These are phyloP conservation scores for Smittia aterrima DNA, from an alignment of 2,888 invertebrate species.

Conservation along the genomic window DNA sequence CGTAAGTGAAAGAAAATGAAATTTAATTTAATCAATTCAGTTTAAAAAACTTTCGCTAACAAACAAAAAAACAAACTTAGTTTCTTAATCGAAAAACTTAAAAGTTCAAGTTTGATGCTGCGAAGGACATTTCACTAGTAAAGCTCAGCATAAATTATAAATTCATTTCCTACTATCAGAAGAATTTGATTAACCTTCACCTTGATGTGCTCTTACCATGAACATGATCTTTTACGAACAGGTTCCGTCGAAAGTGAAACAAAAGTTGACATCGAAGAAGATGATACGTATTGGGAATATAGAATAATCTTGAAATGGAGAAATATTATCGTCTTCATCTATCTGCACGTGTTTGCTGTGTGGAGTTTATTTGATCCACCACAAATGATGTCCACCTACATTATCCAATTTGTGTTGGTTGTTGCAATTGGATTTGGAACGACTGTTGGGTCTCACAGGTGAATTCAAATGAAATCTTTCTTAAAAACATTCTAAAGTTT, in stretches of 20 bases:
- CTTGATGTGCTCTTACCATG: too few species aligned
- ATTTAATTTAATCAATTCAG: too few species aligned
- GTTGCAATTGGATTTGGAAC: constrained; percentile 52
- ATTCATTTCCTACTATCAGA: too few species aligned
- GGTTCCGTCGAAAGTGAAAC: not conserved
- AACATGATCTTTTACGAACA: not conserved
- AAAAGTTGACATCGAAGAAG: not conserved
- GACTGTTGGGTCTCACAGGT: constrained; percentile 85
- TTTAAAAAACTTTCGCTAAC: too few species aligned
- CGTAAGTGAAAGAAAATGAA: too few species aligned
- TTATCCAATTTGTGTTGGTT: not conserved
- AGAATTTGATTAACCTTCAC: too few species aligned
- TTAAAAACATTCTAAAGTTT: not conserved
- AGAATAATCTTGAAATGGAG: constrained; percentile 10
- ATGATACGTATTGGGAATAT: not conserved
- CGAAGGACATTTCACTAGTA: too few species aligned
- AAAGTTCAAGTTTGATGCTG: too few species aligned
- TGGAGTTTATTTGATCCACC: not conserved
- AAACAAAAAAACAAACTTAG: too few species aligned
- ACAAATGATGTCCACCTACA: not conserved
- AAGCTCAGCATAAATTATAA: too few species aligned
- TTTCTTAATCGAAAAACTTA: too few species aligned
- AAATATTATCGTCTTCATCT: constrained; percentile 28
- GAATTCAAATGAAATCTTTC: not conserved
- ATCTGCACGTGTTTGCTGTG: constrained; percentile 13